A percentile compares a stretch with the other conserved stretches of the same genome.
phyloP scores from a whole-genome alignment of 2,113 vertebrate genomes.

The Mungos mungo region DNA sequence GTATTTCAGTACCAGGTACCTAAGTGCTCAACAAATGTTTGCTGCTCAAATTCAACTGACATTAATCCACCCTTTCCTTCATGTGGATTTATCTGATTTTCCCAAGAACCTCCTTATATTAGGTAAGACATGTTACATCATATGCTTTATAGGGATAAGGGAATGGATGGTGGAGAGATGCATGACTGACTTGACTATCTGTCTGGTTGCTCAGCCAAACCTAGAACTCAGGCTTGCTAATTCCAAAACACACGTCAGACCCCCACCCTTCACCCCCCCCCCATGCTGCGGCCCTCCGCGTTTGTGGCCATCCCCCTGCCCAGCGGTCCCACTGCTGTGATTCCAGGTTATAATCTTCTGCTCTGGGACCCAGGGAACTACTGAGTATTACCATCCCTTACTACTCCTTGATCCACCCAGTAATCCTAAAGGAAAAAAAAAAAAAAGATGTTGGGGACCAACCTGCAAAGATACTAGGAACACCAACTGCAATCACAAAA shows the following conservation, averaged over 20 bases:
- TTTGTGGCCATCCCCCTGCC: background rate
- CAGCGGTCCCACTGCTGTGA: background rate
- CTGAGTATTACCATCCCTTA: background rate
- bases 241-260: background rate
- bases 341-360: background rate
- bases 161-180: background rate
- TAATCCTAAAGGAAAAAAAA: background rate
- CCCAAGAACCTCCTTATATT: background rate
- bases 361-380: background rate
- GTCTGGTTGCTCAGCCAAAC: background rate
- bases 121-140: background rate
- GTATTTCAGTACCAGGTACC: background rate
- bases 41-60: background rate
- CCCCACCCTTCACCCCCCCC: fast-evolving
- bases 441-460: background rate
- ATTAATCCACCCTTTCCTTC: background rate
- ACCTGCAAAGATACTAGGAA: background rate
- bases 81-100: background rate
- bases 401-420: background rate
- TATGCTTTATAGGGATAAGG: background rate
- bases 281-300: background rate
- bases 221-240: background rate
- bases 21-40: background rate
- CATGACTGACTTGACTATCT: background rate
- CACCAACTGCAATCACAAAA: background rate